A percentile compares a stretch with the other conserved stretches of the same genome.
phyloP scores from a whole-genome alignment of 2,797 vertebrate genomes.

The Benthosema pterotum region DNA sequence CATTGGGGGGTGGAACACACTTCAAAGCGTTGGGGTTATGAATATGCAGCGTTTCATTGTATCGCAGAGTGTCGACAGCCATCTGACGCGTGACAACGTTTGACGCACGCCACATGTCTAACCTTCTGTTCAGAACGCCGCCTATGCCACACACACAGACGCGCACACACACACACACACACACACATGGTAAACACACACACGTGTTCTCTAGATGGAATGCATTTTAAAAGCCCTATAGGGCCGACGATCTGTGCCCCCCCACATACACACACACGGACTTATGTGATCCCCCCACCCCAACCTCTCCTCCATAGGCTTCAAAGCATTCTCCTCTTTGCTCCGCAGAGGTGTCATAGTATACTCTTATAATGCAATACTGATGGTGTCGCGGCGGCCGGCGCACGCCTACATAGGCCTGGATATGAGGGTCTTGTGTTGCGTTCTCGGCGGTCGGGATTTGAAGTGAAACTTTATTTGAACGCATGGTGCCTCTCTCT shows the following conservation, averaged over 20 bases:
- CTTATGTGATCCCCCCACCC: background rate
- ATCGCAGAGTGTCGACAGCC: constrained; percentile 63
- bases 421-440: background rate
- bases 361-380: background rate
- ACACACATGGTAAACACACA: constrained; percentile 18
- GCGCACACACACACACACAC: constrained; percentile 12
- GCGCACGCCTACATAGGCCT: constrained; percentile 12
- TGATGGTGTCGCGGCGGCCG: constrained; percentile 11
- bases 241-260: constrained; percentile 11
- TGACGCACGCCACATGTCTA: constrained; percentile 74
- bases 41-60: constrained; percentile 69
- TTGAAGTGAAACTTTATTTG: constrained; percentile 22
- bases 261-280: constrained; percentile 12
- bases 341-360: constrained; percentile 16
- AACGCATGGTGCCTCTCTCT: constrained; percentile 16
- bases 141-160: constrained; percentile 15
- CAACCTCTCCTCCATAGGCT: constrained; percentile 12
- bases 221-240: constrained; percentile 31
- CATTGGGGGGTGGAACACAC: constrained; percentile 71
- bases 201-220: constrained; percentile 45
- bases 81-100: constrained; percentile 69
- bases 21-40: constrained; percentile 77
- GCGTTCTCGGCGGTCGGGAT: constrained; percentile 7
- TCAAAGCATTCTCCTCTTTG: constrained; percentile 30
- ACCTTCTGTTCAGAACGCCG: constrained; percentile 62